Evolutionary conservation across 2,113 vertebrate species (phyloP).

Genomic region (Limnothrissa miodon): DNA sequence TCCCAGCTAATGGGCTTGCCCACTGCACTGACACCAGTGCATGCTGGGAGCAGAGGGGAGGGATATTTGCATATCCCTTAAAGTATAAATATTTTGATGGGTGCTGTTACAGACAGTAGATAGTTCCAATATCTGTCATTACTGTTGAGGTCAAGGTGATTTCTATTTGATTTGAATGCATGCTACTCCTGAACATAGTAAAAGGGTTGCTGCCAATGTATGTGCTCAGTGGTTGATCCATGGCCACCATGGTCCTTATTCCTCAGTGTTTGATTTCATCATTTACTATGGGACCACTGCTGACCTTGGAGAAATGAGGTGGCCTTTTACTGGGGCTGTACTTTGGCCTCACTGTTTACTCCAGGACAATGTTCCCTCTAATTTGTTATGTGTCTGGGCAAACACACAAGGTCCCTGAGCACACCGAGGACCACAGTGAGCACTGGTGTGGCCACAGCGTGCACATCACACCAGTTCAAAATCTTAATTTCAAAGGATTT

Average conservation of each 20-base stretch:
- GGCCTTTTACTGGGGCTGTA: neutral
- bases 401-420: too few relatives aligned
- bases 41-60: too few relatives aligned
- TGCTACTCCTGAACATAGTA: neutral
- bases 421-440: too few relatives aligned
- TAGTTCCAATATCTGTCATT: neutral
- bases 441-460: too few relatives aligned
- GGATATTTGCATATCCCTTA: too few relatives aligned
- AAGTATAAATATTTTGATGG: neutral
- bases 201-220: neutral
- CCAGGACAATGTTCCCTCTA: too few relatives aligned
- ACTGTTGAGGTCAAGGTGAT: neutral
- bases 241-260: neutral
- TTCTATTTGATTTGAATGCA: neutral
- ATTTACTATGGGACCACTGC: neutral
- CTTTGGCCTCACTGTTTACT: constrained; percentile 14
- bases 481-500: too few relatives aligned
- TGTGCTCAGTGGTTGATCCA: neutral
- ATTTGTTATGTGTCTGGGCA: too few relatives aligned
- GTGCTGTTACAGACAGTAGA: neutral
- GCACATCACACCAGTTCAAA: too few relatives aligned
- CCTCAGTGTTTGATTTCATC: neutral
- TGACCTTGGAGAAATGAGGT: constrained; percentile 28
- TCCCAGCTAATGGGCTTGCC: too few relatives aligned
- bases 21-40: too few relatives aligned